phyloP scores from a whole-genome alignment of 2,113 vertebrate genomes.

The Dicerorhinus sumatrensis region DNA sequence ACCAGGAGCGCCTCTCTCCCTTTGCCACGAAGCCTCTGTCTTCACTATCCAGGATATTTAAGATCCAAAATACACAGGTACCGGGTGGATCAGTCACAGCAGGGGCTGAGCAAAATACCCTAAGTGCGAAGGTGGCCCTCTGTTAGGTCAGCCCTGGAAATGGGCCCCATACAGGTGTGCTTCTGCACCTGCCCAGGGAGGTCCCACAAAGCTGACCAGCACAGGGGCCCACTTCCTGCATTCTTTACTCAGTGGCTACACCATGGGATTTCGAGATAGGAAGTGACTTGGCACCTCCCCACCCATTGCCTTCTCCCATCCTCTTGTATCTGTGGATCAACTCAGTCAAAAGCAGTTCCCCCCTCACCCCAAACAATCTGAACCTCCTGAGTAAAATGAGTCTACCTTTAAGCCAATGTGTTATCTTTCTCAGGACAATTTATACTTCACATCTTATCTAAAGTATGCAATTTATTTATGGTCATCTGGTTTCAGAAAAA shows the following conservation, averaged over 20 bases:
- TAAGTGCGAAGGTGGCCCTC: rapidly evolving
- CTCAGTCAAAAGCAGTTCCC: neutral
- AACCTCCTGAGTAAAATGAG: rapidly evolving
- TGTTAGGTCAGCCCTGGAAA: too few relatives aligned
- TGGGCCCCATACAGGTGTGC: neutral
- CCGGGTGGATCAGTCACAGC: rapidly evolving
- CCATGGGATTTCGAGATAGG: rapidly evolving
- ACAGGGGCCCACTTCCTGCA: rapidly evolving
- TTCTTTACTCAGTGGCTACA: rapidly evolving
- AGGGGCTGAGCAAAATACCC: neutral
- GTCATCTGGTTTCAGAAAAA: neutral
- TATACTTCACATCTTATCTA: neutral
- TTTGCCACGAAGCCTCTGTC: neutral
- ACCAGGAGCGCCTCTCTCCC: too few relatives aligned
- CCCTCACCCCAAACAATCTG: neutral
- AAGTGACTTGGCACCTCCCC: rapidly evolving
- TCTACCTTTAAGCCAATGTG: neutral
- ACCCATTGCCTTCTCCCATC: rapidly evolving
- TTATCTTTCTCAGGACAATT: neutral
- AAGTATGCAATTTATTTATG: neutral
- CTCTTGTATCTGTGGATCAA: neutral
- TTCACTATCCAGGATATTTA: neutral
- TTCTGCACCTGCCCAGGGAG: neutral
- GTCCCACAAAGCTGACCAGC: neutral
- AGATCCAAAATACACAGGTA: neutral